These are phyloP conservation scores for Brachyhypopomus occidentalis DNA, from an alignment of 2,113 vertebrate species.

Conservation along the genomic window DNA sequence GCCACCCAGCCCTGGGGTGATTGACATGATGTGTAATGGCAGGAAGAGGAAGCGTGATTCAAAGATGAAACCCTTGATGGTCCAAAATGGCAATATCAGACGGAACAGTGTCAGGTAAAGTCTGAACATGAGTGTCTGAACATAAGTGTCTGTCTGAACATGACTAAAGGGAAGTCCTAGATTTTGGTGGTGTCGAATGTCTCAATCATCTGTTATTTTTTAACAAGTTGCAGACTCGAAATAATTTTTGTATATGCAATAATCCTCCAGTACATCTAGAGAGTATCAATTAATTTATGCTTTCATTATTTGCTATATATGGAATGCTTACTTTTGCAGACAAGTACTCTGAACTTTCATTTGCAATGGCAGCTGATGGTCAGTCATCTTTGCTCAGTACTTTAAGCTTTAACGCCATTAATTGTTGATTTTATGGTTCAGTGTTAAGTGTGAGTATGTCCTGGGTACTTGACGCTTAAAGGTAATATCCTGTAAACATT, in stretches of 20 bases:
- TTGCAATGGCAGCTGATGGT: background rate
- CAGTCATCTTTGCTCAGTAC: background rate
- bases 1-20: conserved; percentile 48
- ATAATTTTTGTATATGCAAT: too few relatives aligned
- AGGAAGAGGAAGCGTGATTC: conserved; percentile 58
- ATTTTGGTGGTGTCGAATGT: too few relatives aligned
- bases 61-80: background rate
- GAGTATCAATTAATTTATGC: too few relatives aligned
- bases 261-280: too few relatives aligned
- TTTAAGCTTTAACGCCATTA: background rate
- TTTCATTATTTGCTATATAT: too few relatives aligned
- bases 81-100: conserved; percentile 40
- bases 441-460: background rate
- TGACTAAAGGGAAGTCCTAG: background rate
- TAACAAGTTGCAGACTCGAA: too few relatives aligned
- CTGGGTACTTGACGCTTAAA: background rate
- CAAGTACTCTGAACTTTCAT: background rate
- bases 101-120: conserved; percentile 53
- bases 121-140: too few relatives aligned
- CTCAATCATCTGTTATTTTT: too few relatives aligned
- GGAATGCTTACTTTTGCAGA: too few relatives aligned
- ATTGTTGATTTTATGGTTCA: background rate
- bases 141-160: too few relatives aligned
- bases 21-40: conserved; percentile 59
- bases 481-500: background rate